Evolutionary conservation across 2,797 vertebrate genomes (phyloP).

Genomic region (Enteromius treurensis): DNA sequence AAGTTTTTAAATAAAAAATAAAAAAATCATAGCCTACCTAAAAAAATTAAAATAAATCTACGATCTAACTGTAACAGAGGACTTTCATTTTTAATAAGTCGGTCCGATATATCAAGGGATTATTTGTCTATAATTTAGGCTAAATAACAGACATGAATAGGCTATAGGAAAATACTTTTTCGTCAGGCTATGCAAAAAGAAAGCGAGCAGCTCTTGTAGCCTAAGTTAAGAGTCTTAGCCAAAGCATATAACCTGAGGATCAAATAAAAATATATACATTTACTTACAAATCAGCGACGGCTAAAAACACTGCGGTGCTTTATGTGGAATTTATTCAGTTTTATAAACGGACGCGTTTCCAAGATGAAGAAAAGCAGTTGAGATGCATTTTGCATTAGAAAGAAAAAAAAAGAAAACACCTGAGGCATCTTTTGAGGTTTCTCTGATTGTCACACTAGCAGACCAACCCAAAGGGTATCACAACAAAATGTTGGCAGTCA

Average conservation of each 20-base stretch:
- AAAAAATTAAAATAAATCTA: no score
- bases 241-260: not conserved
- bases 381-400: constrained; percentile 2
- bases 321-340: constrained; percentile 76
- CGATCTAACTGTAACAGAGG: not conserved
- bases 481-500: not conserved
- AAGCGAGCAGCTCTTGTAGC: not conserved
- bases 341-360: constrained; percentile 77
- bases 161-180: not conserved
- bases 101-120: not conserved
- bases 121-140: not conserved
- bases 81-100: not conserved
- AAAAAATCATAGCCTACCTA: not conserved
- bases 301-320: constrained; percentile 68
- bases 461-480: not conserved
- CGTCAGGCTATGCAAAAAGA: not conserved
- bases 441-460: not conserved
- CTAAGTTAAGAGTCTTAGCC: not conserved
- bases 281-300: not conserved
- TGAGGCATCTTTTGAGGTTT: not conserved
- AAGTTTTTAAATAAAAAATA: not conserved
- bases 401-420: no score
- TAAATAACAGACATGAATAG: not conserved
- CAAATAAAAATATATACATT: not conserved
- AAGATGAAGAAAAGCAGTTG: constrained; percentile 49